Base-by-base conservation (phyloP, 2,113 vertebrate genomes). In the Benitochromis conjunctus region DNA sequence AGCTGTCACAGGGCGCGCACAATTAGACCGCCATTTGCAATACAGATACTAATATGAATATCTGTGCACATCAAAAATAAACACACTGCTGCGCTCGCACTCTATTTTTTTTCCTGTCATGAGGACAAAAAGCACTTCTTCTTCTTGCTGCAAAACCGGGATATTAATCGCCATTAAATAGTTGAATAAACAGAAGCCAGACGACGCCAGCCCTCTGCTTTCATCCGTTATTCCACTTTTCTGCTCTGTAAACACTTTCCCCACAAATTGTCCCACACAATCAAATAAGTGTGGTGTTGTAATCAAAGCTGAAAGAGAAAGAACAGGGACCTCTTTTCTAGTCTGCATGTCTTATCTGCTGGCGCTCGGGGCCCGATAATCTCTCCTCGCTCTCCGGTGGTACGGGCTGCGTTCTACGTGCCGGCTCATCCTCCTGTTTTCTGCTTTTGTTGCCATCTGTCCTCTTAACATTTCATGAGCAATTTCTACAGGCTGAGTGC, bases 401-500 rank as follows among this genome's bases (percentile, higher is more conserved):
- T 80, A 55, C 1, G 43, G 18, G 71, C 14, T 13, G 43, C 26
- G 4, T 48, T 31, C 16, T 31, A 19, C 16, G 69, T 74, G 69
- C 43, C 21, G 69, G 43, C 71, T 76, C 46, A 71, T 56, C 16
- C 48, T 43, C 57, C 69, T 14, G 81, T 76, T 7, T 82, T 81
- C 71, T 89, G 79, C 62, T 88, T 83, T 89, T 77, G 81, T 78
- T 69, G 29, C 94, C 93, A 94, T 93, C 92, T 94, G 92, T 92
- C 80, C 86, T 88, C 86, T 93, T 86, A 93, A 93, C 89, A 89
- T 95, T 94, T 90, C 87, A 93, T 94, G 84, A 92, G 92, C 74
- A 16, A 31, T 83, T 85, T 88, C 60, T 85, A 85, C 82, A 90
- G 62, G 57, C 66, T 51, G 46, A 60, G 57, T 55, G 43, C 21